These are phyloP conservation scores for Tenebrosternarchus preto DNA, from an alignment of 2,113 vertebrate species.

Conservation along the genomic window DNA sequence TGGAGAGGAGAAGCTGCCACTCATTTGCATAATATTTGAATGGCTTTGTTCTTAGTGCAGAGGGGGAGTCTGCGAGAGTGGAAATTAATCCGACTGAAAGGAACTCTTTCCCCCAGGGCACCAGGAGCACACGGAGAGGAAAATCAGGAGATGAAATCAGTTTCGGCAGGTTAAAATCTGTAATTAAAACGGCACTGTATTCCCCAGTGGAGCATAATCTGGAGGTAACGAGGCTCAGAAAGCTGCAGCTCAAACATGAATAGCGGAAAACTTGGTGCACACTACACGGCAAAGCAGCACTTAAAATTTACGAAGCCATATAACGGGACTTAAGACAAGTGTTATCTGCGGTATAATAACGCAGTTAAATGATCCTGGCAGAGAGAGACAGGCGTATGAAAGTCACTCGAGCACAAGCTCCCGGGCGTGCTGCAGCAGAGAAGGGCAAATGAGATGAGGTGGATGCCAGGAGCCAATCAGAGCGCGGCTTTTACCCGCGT, in stretches of 20 bases:
- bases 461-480: background rate
- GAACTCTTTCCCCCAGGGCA: constrained; percentile 52
- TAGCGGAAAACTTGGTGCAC: constrained; percentile 52
- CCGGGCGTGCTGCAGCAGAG: constrained; percentile 37
- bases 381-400: constrained; percentile 55
- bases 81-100: constrained; percentile 49
- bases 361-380: constrained; percentile 56
- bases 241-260: constrained; percentile 62
- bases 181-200: constrained; percentile 67
- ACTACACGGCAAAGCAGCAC: constrained; percentile 52
- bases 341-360: constrained; percentile 55
- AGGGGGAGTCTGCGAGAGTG: constrained; percentile 49
- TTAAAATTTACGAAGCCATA: constrained; percentile 65
- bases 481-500: background rate
- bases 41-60: constrained; percentile 64
- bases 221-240: constrained; percentile 60
- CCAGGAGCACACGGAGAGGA: constrained; percentile 48
- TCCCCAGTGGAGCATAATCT: constrained; percentile 65
- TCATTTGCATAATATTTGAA: constrained; percentile 69
- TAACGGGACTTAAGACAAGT: constrained; percentile 64
- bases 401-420: constrained; percentile 53
- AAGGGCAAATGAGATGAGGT: constrained; percentile 24
- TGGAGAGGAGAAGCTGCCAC: constrained; percentile 35
- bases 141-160: constrained; percentile 64
- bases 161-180: constrained; percentile 68